Percentiles rank a stretch among this genome's conserved stretches.
Conservation (phyloP, 2,113 vertebrate genomes). For the Mugil cephalus region DNA sequence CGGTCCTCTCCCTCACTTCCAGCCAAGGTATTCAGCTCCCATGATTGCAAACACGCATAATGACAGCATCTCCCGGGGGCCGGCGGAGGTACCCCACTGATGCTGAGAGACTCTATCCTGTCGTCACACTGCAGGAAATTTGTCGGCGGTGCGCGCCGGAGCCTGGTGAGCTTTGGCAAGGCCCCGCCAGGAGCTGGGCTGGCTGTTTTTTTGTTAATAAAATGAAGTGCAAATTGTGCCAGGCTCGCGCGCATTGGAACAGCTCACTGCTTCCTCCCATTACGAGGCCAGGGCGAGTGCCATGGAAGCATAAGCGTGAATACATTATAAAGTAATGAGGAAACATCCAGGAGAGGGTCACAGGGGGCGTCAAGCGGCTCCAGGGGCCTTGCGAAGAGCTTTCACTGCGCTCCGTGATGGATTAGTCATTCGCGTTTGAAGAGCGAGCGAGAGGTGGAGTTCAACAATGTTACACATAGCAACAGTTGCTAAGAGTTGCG, state of each 20-base stretch:
- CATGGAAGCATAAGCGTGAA: constrained; percentile 86
- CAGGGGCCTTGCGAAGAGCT: constrained; percentile 79
- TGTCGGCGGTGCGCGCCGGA: constrained; percentile 62
- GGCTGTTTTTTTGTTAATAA: constrained; percentile 86
- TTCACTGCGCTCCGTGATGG: constrained; percentile 76
- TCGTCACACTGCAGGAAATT: constrained; percentile 86
- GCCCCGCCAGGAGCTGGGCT: constrained; percentile 83
- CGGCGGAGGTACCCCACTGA: constrained; percentile 82
- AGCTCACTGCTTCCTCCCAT: constrained; percentile 87
- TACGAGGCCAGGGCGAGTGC: constrained; percentile 86
- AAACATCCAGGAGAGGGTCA: constrained; percentile 85
- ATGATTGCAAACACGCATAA: constrained; percentile 90
- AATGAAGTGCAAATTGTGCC: constrained; percentile 89
- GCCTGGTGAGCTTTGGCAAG: constrained; percentile 75
- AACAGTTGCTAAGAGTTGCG: constrained; percentile 85
- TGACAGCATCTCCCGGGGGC: constrained; percentile 91
- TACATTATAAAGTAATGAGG: constrained; percentile 91
- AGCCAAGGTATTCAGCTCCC: constrained; percentile 87
- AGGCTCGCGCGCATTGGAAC: constrained; percentile 81
- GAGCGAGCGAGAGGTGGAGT: constrained; percentile 81
- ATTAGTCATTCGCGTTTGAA: constrained; percentile 82
- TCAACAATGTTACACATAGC: constrained; percentile 83
- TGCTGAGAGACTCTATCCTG: constrained; percentile 82
- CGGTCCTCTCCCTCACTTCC: constrained; percentile 83
- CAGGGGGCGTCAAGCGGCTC: constrained; percentile 71